Conservation (phyloP, 2,797 vertebrate genomes). For the Enteromius argenteus region DNA sequence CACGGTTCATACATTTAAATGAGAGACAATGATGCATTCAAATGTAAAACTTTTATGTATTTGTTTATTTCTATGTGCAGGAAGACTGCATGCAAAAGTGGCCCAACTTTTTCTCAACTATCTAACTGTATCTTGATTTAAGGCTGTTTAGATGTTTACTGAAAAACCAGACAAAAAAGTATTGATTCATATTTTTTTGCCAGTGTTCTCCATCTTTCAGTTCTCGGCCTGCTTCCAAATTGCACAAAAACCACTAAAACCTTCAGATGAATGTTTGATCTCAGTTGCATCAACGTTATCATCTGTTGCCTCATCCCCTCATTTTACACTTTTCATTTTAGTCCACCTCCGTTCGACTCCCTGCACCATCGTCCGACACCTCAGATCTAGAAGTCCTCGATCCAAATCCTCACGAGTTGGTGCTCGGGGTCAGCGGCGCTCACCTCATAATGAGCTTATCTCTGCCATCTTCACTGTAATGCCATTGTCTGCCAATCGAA, state of each 20-base stretch:
- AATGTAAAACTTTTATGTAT: neutral
- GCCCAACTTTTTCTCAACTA: neutral
- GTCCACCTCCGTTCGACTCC: neutral
- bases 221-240: neutral
- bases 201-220: neutral
- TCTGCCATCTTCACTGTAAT: conserved; percentile 35
- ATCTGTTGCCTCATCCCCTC: conserved; percentile 39
- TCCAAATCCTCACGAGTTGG: conserved; percentile 12
- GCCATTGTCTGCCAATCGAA: conserved; percentile 26
- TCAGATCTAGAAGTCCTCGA: conserved; percentile 11
- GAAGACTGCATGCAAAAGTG: neutral
- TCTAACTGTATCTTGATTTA: neutral
- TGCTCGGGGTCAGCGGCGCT: conserved; percentile 13
- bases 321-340: conserved; percentile 3
- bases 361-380: neutral
- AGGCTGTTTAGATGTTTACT: neutral
- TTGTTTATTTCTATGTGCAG: neutral
- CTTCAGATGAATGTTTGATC: conserved; percentile 27
- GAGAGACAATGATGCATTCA: no score
- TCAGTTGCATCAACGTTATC: conserved; percentile 24
- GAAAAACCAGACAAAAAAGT: neutral
- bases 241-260: conserved; percentile 10
- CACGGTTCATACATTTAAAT: no score
- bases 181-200: neutral
- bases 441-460: conserved; percentile 28